phyloP scores from a whole-genome alignment of 2,113 vertebrate genomes.

The Oncorhynchus gorbuscha region DNA sequence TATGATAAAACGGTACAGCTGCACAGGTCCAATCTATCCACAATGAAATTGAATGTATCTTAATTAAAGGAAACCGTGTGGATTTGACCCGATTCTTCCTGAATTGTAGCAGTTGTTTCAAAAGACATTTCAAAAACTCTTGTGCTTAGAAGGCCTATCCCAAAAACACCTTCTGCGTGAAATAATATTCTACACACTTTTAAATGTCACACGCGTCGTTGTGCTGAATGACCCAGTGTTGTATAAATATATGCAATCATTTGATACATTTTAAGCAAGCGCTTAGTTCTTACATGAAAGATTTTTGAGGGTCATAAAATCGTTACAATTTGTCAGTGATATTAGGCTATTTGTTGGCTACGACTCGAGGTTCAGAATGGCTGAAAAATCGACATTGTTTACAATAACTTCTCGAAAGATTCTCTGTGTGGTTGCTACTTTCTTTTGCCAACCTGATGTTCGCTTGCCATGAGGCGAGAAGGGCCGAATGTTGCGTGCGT shows the following conservation, averaged over 20 bases:
- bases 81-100: conserved; percentile 51
- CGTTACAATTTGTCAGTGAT: neutral
- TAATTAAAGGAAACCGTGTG: conserved; percentile 69
- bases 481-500: neutral
- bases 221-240: neutral
- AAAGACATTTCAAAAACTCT: neutral
- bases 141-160: too few species aligned
- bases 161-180: too few species aligned
- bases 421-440: neutral
- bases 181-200: neutral
- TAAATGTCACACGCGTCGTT: neutral
- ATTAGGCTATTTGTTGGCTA: neutral
- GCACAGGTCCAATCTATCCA: conserved; percentile 73
- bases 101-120: conserved; percentile 42
- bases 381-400: neutral
- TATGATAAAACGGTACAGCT: conserved; percentile 61
- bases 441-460: neutral
- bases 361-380: neutral
- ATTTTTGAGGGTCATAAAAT: too few species aligned
- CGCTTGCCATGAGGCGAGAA: neutral
- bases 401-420: neutral
- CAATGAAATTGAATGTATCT: conserved; percentile 83
- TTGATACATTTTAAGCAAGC: neutral
- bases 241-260: neutral
- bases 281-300: too few species aligned